Conservation (phyloP, 1,140 invertebrate species). For the Plectrocnemia conspersa region DNA sequence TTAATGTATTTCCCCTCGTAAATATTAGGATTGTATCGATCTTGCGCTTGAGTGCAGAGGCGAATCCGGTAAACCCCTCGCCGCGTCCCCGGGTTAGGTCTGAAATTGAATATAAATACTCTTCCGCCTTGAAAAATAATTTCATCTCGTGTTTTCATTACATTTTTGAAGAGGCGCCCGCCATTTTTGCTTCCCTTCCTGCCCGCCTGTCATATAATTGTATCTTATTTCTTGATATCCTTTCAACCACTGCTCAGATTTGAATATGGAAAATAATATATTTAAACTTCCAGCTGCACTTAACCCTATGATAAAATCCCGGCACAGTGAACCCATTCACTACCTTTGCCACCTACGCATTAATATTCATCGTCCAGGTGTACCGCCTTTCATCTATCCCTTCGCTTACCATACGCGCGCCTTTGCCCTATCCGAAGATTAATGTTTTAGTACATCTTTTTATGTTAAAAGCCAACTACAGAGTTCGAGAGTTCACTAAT, state of each 20-base stretch:
- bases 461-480: not conserved
- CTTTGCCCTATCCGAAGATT: not conserved
- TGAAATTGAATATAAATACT: no score
- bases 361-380: slow-evolving; percentile 3
- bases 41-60: no score
- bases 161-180: no score
- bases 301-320: not conserved
- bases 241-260: not conserved
- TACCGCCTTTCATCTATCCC: not conserved
- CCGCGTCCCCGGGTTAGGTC: no score
- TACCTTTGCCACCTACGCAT: not conserved
- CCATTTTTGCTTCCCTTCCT: no score
- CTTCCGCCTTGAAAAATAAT: no score
- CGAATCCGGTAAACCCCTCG: no score
- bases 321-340: not conserved
- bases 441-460: not conserved
- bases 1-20: no score
- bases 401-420: not conserved
- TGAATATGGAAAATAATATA: not conserved
- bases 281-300: not conserved
- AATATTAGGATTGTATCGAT: no score
- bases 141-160: no score
- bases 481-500: no score
- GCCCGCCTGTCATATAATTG: not conserved
- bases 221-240: not conserved